phyloP scores from a whole-genome alignment of 2,797 vertebrate species.

The Delichon dasypus region DNA sequence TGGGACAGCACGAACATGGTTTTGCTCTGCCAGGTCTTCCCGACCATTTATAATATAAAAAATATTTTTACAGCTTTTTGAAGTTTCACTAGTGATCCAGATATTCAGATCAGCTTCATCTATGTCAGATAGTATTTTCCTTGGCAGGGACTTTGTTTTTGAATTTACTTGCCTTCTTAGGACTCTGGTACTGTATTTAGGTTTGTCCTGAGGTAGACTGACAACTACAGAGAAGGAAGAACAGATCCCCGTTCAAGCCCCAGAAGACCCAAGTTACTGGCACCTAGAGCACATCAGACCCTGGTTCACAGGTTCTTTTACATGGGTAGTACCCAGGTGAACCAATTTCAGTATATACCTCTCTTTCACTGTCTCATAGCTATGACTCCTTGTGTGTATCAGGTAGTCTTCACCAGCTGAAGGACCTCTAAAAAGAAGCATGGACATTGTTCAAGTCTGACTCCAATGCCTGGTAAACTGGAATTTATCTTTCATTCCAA shows the following conservation, averaged over 20 bases:
- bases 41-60: background rate
- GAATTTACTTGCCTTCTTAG: background rate
- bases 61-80: background rate
- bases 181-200: background rate
- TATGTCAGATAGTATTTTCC: background rate
- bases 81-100: background rate
- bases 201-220: background rate
- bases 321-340: background rate
- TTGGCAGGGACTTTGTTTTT: background rate
- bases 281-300: background rate
- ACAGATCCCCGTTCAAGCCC: background rate
- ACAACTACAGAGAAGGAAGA: background rate
- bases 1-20: background rate
- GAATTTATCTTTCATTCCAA: background rate
- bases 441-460: background rate
- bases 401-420: background rate
- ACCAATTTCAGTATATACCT: background rate
- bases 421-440: background rate
- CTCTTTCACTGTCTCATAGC: background rate
- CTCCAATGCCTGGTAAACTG: background rate
- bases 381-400: background rate
- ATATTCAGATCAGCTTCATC: background rate
- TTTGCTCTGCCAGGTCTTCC: background rate
- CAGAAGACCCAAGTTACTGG: background rate
- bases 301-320: background rate